Percentiles rank a stretch among this genome's conserved stretches.
These are phyloP conservation scores for Astyanax mexicanus DNA, from an alignment of 2,797 vertebrate species.

Conservation along the genomic window DNA sequence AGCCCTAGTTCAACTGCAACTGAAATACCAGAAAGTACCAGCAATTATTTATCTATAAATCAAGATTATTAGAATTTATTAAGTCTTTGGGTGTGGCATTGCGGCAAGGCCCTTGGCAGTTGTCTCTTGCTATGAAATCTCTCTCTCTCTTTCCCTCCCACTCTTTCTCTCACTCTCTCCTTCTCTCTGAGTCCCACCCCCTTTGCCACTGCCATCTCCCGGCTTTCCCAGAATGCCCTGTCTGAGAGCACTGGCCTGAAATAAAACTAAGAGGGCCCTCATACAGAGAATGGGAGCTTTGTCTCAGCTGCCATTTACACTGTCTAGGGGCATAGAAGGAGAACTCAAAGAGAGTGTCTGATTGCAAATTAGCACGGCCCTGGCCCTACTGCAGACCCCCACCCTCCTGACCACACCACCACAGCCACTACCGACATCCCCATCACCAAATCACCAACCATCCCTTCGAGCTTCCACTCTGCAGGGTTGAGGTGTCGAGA, in stretches of 20 bases:
- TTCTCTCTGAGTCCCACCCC: conserved; percentile 62
- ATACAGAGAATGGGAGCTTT: conserved; percentile 78
- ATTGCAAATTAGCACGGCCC: conserved; percentile 76
- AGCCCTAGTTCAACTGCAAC: background rate
- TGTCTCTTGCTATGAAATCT: conserved; percentile 57
- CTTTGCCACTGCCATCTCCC: conserved; percentile 65
- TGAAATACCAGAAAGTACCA: background rate
- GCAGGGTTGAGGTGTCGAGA: conserved; percentile 53
- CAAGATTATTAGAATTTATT: conserved; percentile 20
- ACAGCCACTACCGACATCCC: no score
- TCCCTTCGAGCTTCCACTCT: conserved; percentile 43
- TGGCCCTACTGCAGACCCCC: conserved; percentile 40
- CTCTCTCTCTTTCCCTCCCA: conserved; percentile 46
- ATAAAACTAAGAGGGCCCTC: conserved; percentile 76
- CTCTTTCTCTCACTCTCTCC: conserved; percentile 44
- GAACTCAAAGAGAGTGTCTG: conserved; percentile 74
- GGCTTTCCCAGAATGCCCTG: conserved; percentile 74
- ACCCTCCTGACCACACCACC: background rate
- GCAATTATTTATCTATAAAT: conserved; percentile 16
- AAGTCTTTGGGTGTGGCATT: conserved; percentile 59
- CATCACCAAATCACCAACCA: background rate
- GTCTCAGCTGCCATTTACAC: conserved; percentile 79
- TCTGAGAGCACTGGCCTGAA: conserved; percentile 79
- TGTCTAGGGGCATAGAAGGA: conserved; percentile 73
- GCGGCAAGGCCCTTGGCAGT: conserved; percentile 62